These are phyloP conservation scores for Syngnathus typhle DNA, from an alignment of 2,113 vertebrate species.

Conservation along the genomic window DNA sequence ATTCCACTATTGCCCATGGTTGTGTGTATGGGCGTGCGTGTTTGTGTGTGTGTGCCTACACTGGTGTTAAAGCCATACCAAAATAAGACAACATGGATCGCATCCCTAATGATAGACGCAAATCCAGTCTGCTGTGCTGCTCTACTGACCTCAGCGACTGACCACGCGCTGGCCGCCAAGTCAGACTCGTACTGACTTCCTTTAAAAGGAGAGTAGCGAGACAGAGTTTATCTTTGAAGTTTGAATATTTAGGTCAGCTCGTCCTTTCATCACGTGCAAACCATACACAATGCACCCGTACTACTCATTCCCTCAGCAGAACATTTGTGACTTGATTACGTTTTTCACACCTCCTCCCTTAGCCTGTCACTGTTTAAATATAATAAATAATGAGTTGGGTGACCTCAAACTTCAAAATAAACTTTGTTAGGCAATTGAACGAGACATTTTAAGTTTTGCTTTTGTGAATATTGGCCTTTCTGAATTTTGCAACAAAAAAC, in stretches of 20 bases:
- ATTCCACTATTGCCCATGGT: background rate
- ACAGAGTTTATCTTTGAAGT: background rate
- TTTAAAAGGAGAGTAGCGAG: background rate
- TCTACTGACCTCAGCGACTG: constrained; percentile 62
- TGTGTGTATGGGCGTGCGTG: constrained; percentile 13
- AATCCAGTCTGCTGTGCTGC: constrained; percentile 45
- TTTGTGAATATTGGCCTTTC: too few relatives aligned
- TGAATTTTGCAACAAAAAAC: too few relatives aligned
- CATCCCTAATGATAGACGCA: constrained; percentile 35
- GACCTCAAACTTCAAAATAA: too few relatives aligned
- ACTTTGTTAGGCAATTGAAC: too few relatives aligned
- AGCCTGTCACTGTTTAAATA: too few relatives aligned
- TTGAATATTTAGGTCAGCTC: background rate
- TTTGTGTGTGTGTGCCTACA: constrained; percentile 23
- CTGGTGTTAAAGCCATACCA: constrained; percentile 26
- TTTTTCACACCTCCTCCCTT: background rate
- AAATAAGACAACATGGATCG: constrained; percentile 53
- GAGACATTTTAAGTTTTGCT: too few relatives aligned
- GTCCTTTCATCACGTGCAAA: background rate
- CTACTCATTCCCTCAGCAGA: background rate
- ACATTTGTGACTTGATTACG: background rate
- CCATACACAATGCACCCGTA: background rate
- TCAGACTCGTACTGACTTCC: constrained; percentile 43
- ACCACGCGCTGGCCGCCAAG: constrained; percentile 43
- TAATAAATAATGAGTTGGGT: too few relatives aligned